Conservation (phyloP, 2,888 invertebrate species). For the Lycocerus yunnanus region DNA sequence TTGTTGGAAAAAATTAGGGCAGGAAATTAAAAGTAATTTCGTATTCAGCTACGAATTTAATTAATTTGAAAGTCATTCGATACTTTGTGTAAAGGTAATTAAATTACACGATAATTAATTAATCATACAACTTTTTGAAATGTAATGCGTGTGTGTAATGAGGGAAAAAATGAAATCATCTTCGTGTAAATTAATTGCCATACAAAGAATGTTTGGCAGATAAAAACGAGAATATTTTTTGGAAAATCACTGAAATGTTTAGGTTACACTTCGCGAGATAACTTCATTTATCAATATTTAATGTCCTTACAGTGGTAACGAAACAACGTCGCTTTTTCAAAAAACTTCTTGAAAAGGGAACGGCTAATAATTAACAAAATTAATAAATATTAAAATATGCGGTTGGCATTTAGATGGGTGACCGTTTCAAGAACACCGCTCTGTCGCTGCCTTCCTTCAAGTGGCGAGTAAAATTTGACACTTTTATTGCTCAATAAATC, state of each 20-base stretch:
- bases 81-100: conserved; percentile 31
- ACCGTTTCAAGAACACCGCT: no score
- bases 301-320: not conserved
- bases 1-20: not conserved
- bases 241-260: not conserved
- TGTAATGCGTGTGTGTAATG: not conserved
- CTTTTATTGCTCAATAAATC: no score
- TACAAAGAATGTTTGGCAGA: not conserved
- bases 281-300: not conserved
- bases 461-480: no score
- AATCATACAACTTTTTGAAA: conserved; percentile 15
- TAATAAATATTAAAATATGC: no score
- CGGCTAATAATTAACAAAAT: no score
- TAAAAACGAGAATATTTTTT: not conserved
- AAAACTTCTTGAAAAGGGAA: no score
- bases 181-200: not conserved
- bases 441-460: no score
- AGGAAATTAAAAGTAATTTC: conserved; percentile 33
- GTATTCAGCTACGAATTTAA: conserved; percentile 29
- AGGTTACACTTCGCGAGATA: not conserved
- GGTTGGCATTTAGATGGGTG: no score
- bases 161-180: not conserved
- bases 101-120: conserved; percentile 26
- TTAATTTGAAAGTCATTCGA: conserved; percentile 33
- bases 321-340: no score